Evolutionary conservation across 1,140 invertebrate genomes (phyloP).

Genomic region (Hycleus phaleratus): DNA sequence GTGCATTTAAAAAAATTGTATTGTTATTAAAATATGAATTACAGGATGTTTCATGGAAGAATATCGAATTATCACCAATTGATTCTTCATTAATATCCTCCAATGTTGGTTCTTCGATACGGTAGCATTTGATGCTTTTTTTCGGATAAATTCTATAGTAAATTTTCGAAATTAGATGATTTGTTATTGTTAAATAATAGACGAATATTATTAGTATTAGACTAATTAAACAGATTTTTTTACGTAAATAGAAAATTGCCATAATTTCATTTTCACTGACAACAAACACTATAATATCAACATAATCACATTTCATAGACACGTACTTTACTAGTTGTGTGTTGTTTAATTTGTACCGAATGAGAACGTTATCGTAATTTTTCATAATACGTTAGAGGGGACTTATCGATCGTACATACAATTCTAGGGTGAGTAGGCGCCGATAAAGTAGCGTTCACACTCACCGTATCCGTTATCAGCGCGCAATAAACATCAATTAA

Average conservation of each 20-base stretch:
- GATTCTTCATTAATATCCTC: background rate
- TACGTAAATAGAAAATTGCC: background rate
- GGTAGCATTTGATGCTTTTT: constrained; percentile 6
- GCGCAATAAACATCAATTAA: too few relatives aligned
- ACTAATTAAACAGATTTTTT: background rate
- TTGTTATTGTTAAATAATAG: background rate
- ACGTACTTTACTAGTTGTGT: too few relatives aligned
- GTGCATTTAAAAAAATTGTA: constrained; percentile 39
- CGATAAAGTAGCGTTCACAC: too few relatives aligned
- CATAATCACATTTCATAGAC: too few relatives aligned
- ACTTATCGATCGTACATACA: background rate
- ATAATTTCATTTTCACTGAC: background rate
- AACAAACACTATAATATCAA: too few relatives aligned
- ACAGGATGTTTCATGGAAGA: constrained; percentile 41
- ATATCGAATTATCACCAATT: constrained; percentile 32
- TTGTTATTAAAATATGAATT: constrained; percentile 38
- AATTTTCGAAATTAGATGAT: background rate
- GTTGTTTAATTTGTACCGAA: background rate
- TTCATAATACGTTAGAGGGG: background rate
- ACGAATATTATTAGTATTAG: background rate
- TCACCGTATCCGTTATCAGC: too few relatives aligned
- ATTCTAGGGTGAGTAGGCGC: too few relatives aligned
- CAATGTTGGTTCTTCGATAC: background rate
- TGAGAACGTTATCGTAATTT: too few relatives aligned
- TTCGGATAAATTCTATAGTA: constrained; percentile 3